phyloP scores from a whole-genome alignment of 2,888 invertebrate species.

The Limnephilus marmoratus region DNA sequence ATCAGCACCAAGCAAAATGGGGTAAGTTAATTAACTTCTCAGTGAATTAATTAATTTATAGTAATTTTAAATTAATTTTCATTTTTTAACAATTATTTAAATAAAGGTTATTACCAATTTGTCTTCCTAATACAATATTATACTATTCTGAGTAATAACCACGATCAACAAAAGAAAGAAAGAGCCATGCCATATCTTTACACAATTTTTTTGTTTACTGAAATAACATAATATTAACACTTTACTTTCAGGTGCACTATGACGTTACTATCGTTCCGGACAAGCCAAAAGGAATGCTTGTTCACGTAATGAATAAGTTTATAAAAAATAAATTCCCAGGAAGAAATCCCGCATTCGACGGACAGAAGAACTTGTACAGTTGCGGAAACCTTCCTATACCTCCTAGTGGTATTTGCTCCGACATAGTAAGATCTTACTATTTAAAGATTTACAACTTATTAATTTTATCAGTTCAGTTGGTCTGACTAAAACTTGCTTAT shows the following conservation, averaged over 20 bases:
- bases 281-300: constrained; percentile 80
- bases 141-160: neutral
- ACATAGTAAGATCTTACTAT: neutral
- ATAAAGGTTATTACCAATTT: neutral
- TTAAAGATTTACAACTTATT: neutral
- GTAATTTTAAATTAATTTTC: neutral
- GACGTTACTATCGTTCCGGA: constrained; percentile 87
- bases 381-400: constrained; percentile 72
- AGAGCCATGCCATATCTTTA: neutral
- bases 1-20: constrained; percentile 73
- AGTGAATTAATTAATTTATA: neutral
- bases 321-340: constrained; percentile 71
- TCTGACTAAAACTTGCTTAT: no score
- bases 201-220: neutral
- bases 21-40: constrained; percentile 15
- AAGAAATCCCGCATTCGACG: constrained; percentile 83
- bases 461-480: no score
- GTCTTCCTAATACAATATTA: neutral
- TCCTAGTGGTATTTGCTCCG: constrained; percentile 67
- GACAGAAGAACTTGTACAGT: constrained; percentile 82
- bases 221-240: neutral
- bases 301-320: constrained; percentile 73
- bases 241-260: constrained; percentile 83
- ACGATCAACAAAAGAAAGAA: neutral
- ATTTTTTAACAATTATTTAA: neutral